A percentile compares a stretch with the other conserved stretches of the same genome.
phyloP scores from a whole-genome alignment of 2,888 invertebrate species.

The Melanostoma scalare region DNA sequence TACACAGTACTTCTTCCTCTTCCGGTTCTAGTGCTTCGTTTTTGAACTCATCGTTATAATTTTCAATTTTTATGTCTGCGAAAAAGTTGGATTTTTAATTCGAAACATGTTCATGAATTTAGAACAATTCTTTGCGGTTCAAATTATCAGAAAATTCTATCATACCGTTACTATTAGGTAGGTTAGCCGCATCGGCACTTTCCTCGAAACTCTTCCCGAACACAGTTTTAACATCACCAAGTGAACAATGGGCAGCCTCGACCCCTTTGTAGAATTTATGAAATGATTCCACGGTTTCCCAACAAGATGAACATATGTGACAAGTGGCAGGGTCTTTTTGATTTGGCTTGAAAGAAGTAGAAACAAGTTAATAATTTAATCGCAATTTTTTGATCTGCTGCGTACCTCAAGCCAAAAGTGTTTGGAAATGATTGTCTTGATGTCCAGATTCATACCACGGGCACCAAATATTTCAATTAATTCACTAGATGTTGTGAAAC shows the following conservation, averaged over 20 bases:
- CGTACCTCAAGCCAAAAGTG: constrained; percentile 76
- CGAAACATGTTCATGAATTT: neutral
- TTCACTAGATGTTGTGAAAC: constrained; percentile 32
- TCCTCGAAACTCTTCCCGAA: constrained; percentile 1
- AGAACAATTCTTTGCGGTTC: too few relatives aligned
- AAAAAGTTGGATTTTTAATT: neutral
- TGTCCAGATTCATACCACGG: constrained; percentile 47
- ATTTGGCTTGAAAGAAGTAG: constrained; percentile 31
- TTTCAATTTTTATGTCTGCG: constrained; percentile 27
- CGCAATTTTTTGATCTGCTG: neutral
- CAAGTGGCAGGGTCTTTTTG: constrained; percentile 1
- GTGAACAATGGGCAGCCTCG: constrained; percentile 75
- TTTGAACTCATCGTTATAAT: neutral
- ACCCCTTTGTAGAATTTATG: constrained; percentile 77
- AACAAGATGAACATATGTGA: constrained; percentile 75
- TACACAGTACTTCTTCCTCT: neutral
- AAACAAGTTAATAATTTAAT: neutral
- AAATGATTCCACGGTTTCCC: constrained; percentile 76
- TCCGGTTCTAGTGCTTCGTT: neutral
- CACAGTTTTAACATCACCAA: constrained; percentile 16
- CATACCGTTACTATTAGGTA: neutral
- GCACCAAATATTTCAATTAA: constrained; percentile 51
- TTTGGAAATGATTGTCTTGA: constrained; percentile 74
- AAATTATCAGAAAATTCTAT: too few relatives aligned
- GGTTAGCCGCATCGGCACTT: neutral